Evolutionary conservation across 2,113 vertebrate genomes (phyloP).

Genomic region (Clarias batrachus): DNA sequence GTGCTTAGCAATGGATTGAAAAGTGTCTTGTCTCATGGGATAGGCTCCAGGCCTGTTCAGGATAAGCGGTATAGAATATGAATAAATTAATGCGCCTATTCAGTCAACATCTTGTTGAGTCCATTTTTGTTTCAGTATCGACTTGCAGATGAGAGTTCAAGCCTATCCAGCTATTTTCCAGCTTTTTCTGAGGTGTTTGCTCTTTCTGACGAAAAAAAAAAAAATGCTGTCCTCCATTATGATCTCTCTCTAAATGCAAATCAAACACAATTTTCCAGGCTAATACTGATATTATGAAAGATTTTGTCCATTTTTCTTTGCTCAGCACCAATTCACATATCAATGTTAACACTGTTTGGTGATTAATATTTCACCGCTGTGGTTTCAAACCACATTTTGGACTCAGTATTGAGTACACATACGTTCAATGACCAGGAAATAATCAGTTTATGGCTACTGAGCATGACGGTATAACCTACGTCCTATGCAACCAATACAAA

Average conservation of each 20-base stretch:
- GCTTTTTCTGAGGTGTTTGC: not conserved
- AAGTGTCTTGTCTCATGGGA: too few species aligned
- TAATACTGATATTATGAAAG: not conserved
- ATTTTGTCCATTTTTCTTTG: not conserved
- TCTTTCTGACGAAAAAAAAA: not conserved
- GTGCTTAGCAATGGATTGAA: too few species aligned
- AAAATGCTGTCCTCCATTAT: not conserved
- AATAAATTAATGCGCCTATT: not conserved
- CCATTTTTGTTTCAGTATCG: not conserved
- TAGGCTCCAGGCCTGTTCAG: too few species aligned
- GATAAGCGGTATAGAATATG: too few species aligned
- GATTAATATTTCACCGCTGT: not conserved
- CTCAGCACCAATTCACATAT: not conserved
- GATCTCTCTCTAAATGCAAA: not conserved
- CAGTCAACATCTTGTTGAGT: not conserved
- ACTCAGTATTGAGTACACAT: not conserved
- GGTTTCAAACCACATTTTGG: not conserved
- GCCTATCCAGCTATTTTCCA: not conserved
- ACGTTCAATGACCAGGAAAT: not conserved
- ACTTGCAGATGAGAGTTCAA: not conserved
- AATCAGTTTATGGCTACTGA: not conserved
- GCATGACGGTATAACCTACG: not conserved
- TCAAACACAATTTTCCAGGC: not conserved
- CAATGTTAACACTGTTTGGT: not conserved
- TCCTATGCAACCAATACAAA: slow-evolving; percentile 5